Conservation (phyloP, 2,888 invertebrate genomes). For the Entomobrya proxima region DNA sequence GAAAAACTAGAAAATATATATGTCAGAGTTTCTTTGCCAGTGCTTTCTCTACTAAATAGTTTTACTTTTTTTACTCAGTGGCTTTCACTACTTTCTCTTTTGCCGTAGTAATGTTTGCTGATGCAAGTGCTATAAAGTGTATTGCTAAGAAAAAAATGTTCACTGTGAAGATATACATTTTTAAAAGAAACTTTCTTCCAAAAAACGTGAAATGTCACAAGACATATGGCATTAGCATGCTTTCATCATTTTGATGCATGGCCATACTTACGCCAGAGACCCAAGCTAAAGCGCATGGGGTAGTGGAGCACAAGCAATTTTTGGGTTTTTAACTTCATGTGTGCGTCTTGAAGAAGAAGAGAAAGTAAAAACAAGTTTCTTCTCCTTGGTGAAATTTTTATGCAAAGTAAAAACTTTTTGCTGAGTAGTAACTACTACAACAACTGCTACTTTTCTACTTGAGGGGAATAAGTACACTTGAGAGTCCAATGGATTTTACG, state of each 20-base stretch:
- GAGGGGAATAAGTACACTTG: neutral
- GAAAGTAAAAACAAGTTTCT: too few relatives aligned
- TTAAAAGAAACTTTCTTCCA: neutral
- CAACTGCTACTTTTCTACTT: neutral
- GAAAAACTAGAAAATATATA: too few relatives aligned
- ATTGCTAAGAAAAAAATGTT: too few relatives aligned
- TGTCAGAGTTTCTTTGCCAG: too few relatives aligned
- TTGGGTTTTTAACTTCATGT: neutral
- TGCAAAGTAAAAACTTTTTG: slow-evolving; percentile 23
- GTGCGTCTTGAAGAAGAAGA: neutral
- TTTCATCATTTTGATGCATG: slow-evolving; percentile 55
- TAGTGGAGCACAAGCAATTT: neutral
- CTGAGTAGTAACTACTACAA: neutral
- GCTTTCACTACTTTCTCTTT: too few relatives aligned
- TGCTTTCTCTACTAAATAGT: too few relatives aligned
- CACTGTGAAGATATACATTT: neutral
- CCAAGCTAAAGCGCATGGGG: neutral
- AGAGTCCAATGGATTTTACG: neutral
- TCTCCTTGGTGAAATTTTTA: neutral
- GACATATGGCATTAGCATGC: slow-evolving; percentile 45
- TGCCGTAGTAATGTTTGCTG: too few relatives aligned
- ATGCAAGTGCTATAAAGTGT: too few relatives aligned
- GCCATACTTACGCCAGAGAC: slow-evolving; percentile 9
- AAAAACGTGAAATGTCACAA: slow-evolving; percentile 17
- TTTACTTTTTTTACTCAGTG: too few relatives aligned